Percentiles rank a stretch among this genome's conserved stretches.
These are phyloP conservation scores for Neomicropteryx cornuta DNA, from an alignment of 1,140 invertebrate genomes.

Conservation along the genomic window DNA sequence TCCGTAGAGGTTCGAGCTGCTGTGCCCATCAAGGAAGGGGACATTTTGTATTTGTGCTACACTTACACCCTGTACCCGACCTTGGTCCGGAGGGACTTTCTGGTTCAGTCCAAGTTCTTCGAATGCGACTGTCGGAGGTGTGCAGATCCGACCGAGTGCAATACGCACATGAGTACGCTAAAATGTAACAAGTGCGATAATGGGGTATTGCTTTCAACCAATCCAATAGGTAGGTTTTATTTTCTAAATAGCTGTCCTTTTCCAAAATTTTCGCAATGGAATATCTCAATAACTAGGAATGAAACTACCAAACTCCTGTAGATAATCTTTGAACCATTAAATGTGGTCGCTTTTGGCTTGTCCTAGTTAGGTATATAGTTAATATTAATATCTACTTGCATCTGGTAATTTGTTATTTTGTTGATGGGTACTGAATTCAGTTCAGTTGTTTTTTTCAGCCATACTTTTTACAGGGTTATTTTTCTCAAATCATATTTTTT, in stretches of 20 bases:
- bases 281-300: not conserved
- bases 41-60: constrained; percentile 59
- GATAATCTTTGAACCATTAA: too few species aligned
- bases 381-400: too few species aligned
- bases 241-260: too few species aligned
- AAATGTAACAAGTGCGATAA: constrained; percentile 66
- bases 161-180: constrained; percentile 61
- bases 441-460: too few species aligned
- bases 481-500: too few species aligned
- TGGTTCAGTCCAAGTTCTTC: constrained; percentile 68
- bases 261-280: constrained; percentile 2
- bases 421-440: too few species aligned
- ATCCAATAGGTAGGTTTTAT: constrained; percentile 52
- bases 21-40: constrained; percentile 46
- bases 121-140: constrained; percentile 61
- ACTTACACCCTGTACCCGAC: constrained; percentile 70
- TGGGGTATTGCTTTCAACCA: constrained; percentile 50
- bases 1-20: constrained; percentile 61
- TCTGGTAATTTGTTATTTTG: too few species aligned
- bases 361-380: too few species aligned
- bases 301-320: too few species aligned
- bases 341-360: too few species aligned
- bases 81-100: constrained; percentile 50
- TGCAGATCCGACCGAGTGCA: constrained; percentile 61
- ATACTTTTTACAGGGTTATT: too few species aligned